A percentile compares a stretch with the other conserved stretches of the same genome.
These are phyloP conservation scores for Bos indicus DNA, from an alignment of 2,113 vertebrate genomes.

Conservation along the genomic window DNA sequence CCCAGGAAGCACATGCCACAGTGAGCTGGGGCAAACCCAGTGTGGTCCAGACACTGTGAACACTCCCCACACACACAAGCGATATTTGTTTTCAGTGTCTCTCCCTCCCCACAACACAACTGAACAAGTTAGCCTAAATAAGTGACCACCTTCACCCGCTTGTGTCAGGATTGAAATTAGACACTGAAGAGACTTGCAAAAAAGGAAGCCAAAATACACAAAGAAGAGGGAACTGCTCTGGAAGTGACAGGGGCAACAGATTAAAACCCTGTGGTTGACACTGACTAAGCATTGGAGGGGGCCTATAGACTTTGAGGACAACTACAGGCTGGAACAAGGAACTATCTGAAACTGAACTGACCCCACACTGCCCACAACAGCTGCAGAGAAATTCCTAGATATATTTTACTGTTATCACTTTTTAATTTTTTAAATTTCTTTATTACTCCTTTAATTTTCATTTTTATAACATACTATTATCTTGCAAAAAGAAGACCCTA, in stretches of 20 bases:
- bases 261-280: background rate
- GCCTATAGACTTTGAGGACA: background rate
- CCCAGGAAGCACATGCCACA: fast-evolving
- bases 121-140: background rate
- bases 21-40: background rate
- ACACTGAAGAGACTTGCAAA: background rate
- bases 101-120: background rate
- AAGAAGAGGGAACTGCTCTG: background rate
- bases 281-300: background rate
- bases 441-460: background rate
- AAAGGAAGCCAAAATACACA: background rate
- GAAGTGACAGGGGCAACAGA: background rate
- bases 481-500: background rate
- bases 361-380: background rate
- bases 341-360: background rate
- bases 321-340: background rate
- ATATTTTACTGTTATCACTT: background rate
- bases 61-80: background rate
- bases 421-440: background rate
- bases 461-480: background rate
- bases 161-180: background rate
- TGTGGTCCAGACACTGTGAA: background rate
- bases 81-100: background rate
- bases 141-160: background rate
- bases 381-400: background rate